Evolutionary conservation across 2,113 vertebrate genomes (phyloP).

Genomic region (Eudyptes chrysolophus): DNA sequence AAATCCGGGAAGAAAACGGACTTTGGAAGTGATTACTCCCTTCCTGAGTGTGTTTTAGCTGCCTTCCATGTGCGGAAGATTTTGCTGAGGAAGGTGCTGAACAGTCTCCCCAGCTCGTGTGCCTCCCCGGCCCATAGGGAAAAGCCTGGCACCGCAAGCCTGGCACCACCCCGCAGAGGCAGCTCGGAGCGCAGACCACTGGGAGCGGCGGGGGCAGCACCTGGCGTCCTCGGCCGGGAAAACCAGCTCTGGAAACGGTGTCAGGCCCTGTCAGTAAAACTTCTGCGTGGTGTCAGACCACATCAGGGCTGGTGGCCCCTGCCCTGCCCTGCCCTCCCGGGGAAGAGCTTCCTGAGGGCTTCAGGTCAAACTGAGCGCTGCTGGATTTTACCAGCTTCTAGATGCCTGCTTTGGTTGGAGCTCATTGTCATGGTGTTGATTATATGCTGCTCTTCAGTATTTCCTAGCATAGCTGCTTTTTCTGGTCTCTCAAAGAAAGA

Average conservation of each 20-base stretch:
- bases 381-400: background rate
- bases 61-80: background rate
- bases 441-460: background rate
- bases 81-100: background rate
- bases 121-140: background rate
- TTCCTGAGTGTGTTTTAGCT: background rate
- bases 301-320: background rate
- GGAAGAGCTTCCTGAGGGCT: background rate
- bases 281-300: background rate
- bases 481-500: background rate
- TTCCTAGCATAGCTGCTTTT: background rate
- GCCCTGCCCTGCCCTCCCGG: accelerated
- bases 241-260: background rate
- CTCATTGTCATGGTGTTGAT: background rate
- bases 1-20: background rate
- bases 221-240: background rate
- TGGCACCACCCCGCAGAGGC: background rate
- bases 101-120: accelerated
- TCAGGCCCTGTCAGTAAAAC: too few relatives aligned
- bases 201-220: background rate
- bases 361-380: background rate
- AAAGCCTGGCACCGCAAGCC: background rate
- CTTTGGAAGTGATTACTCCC: background rate
- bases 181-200: background rate
- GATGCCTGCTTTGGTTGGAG: background rate